phyloP scores from a whole-genome alignment of 2,888 invertebrate species.

The Mythimna vitellina region DNA sequence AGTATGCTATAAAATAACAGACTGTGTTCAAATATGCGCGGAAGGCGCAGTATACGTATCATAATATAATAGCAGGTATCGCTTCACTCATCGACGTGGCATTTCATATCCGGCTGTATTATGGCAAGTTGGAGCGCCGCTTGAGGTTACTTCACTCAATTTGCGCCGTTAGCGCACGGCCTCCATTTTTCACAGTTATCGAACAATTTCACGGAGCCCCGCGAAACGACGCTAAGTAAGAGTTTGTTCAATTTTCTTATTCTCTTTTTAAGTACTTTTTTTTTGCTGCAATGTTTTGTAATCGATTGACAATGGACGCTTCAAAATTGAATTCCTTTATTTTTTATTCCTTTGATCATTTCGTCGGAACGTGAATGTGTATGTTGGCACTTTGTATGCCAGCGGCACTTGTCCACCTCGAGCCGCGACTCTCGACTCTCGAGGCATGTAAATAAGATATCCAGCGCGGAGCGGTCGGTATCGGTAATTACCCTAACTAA shows the following conservation, averaged over 20 bases:
- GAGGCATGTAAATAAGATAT: conserved; percentile 70
- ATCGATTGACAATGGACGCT: conserved; percentile 22
- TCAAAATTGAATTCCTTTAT: conserved; percentile 7
- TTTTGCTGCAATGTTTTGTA: conserved; percentile 31
- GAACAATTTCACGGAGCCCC: conserved; percentile 77
- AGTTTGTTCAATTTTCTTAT: conserved; percentile 73
- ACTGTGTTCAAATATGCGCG: conserved; percentile 61
- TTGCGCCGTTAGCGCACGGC: conserved; percentile 82
- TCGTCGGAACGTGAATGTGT: not conserved
- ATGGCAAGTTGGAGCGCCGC: conserved; percentile 49
- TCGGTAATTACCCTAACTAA: conserved; percentile 70
- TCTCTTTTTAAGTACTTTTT: conserved; percentile 51
- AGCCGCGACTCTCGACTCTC: not conserved
- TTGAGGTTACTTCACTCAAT: conserved; percentile 83
- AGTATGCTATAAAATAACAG: conserved; percentile 20
- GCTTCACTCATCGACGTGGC: conserved; percentile 63
- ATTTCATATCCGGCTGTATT: conserved; percentile 62
- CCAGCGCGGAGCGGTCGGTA: conserved; percentile 54
- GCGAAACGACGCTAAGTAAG: conserved; percentile 81
- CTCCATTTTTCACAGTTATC: conserved; percentile 87
- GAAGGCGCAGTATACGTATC: conserved; percentile 57
- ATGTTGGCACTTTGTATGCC: conserved; percentile 29
- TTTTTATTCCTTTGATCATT: conserved; percentile 26
- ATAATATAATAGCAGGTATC: conserved; percentile 64
- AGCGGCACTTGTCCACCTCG: conserved; percentile 54